Conservation (phyloP, 1,140 invertebrate genomes). For the Aphis craccivora region DNA sequence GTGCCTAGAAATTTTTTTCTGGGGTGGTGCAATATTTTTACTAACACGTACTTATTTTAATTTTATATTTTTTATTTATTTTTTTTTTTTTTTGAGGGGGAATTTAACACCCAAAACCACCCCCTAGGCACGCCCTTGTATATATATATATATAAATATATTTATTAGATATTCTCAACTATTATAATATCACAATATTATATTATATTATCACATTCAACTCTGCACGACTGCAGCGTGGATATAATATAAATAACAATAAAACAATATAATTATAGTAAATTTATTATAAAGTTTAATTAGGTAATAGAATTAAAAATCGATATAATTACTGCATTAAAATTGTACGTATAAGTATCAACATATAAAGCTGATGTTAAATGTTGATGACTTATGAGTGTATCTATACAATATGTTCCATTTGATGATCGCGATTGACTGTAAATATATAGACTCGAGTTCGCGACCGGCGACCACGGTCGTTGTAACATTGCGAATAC, state of each 20-base stretch:
- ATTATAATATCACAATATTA: no score
- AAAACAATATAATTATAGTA: neutral
- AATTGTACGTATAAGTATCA: neutral
- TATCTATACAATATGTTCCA: neutral
- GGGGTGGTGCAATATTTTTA: no score
- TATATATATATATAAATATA: no score
- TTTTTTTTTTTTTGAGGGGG: no score
- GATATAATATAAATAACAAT: neutral
- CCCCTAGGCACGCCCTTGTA: no score
- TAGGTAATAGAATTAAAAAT: neutral
- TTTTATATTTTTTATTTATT: no score
- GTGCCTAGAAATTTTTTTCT: no score
- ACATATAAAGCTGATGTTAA: neutral
- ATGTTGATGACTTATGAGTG: neutral
- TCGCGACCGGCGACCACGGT: neutral
- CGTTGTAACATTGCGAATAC: neutral
- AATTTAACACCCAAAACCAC: no score
- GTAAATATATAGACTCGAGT: neutral
- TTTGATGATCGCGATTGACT: neutral
- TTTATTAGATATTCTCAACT: no score
- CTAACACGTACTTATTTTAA: no score
- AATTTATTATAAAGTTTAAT: neutral
- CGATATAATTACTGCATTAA: neutral
- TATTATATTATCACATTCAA: no score
- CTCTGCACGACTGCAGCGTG: neutral